Conservation (phyloP, 2,797 vertebrate species). For the Hemibagrus guttatus region DNA sequence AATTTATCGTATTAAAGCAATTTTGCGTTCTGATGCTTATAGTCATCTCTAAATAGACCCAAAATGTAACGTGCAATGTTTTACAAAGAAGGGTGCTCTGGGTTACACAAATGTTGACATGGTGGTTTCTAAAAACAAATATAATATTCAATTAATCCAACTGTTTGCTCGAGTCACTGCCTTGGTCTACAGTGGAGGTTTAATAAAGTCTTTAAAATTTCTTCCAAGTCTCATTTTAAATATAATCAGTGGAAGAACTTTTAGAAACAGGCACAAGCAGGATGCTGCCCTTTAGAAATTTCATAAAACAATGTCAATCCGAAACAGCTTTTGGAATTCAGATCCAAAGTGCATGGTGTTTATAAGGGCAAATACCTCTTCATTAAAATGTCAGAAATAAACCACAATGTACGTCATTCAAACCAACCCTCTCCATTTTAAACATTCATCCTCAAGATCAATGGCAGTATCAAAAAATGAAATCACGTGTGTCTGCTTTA, state of each 20-base stretch:
- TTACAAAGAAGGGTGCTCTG: not conserved
- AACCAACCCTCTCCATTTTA: slow-evolving; percentile 33
- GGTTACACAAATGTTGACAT: slow-evolving; percentile 36
- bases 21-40: slow-evolving; percentile 17
- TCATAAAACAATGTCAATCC: slow-evolving; percentile 27
- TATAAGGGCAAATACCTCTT: slow-evolving; percentile 40
- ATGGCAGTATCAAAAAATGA: not conserved
- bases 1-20: slow-evolving; percentile 25
- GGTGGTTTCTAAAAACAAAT: slow-evolving; percentile 38
- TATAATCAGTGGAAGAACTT: slow-evolving; percentile 27
- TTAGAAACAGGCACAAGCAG: not conserved
- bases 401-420: slow-evolving; percentile 36
- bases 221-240: slow-evolving; percentile 31
- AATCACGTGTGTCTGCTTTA: not conserved
- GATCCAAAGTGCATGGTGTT: slow-evolving; percentile 18
- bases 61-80: slow-evolving; percentile 22
- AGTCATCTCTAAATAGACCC: slow-evolving; percentile 19
- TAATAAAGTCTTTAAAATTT: slow-evolving; percentile 27
- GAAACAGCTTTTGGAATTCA: slow-evolving; percentile 24
- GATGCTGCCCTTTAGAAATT: slow-evolving; percentile 26
- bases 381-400: slow-evolving; percentile 32
- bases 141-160: slow-evolving; percentile 28
- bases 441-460: not conserved
- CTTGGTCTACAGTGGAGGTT: not conserved
- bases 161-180: slow-evolving; percentile 10